A percentile compares a stretch with the other conserved stretches of the same genome.
phyloP scores from a whole-genome alignment of 2,113 vertebrate genomes.

The Lepus timidus region DNA sequence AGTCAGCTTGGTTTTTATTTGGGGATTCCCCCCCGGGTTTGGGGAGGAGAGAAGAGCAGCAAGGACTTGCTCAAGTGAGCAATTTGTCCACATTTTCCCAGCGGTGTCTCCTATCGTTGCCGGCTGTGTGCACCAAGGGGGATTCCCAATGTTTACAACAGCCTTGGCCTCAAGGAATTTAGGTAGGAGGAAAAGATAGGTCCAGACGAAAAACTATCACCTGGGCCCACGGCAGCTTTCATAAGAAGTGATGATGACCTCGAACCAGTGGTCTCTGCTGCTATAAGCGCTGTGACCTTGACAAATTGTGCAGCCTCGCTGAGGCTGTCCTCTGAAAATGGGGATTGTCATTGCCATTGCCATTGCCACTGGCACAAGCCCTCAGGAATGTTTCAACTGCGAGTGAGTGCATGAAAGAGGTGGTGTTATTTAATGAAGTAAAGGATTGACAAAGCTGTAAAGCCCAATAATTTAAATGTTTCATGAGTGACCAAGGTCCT shows the following conservation, averaged over 20 bases:
- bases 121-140: background rate
- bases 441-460: background rate
- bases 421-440: background rate
- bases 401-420: background rate
- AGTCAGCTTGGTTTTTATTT: constrained; percentile 19
- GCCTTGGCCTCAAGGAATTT: constrained; percentile 18
- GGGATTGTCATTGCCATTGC: background rate
- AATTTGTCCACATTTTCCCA: background rate
- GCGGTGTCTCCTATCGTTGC: background rate
- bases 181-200: background rate
- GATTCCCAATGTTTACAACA: background rate
- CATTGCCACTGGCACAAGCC: background rate
- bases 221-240: background rate
- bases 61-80: background rate
- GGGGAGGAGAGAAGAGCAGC: background rate
- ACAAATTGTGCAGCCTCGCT: constrained; percentile 39
- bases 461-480: background rate
- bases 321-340: constrained; percentile 19
- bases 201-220: background rate
- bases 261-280: background rate
- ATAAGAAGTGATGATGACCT: background rate
- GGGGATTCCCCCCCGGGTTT: background rate
- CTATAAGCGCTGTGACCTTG: background rate
- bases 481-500: background rate
- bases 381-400: constrained; percentile 18